These are phyloP conservation scores for Cynaeus angustus DNA, from an alignment of 2,888 invertebrate genomes.

Conservation along the genomic window DNA sequence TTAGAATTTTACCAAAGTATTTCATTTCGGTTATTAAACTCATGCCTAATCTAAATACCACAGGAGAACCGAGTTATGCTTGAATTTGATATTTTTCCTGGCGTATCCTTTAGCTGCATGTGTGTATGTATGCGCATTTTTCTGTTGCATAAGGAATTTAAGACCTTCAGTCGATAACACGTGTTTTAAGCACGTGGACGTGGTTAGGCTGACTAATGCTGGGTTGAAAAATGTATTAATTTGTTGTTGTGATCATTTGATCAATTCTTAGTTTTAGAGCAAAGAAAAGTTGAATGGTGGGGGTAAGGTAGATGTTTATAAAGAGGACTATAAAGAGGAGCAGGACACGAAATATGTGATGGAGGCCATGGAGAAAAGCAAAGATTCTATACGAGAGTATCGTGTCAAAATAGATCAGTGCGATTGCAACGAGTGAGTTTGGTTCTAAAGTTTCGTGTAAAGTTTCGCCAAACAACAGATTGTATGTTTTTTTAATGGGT, in stretches of 20 bases:
- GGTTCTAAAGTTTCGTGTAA: too few relatives aligned
- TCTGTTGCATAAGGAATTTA: conserved; percentile 64
- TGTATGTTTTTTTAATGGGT: too few relatives aligned
- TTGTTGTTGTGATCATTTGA: neutral
- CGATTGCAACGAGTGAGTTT: too few relatives aligned
- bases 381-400: conserved; percentile 49
- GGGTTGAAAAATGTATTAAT: conserved; percentile 15
- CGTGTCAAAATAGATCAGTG: too few relatives aligned
- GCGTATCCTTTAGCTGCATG: conserved; percentile 69
- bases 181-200: conserved; percentile 58
- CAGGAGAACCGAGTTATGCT: conserved; percentile 66
- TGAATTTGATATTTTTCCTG: conserved; percentile 72
- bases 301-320: conserved; percentile 53
- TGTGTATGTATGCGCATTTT: conserved; percentile 62
- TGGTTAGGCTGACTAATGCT: conserved; percentile 38
- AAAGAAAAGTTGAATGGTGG: neutral
- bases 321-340: conserved; percentile 63
- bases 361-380: conserved; percentile 66
- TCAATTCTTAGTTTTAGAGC: conserved; percentile 1
- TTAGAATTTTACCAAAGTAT: conserved; percentile 68
- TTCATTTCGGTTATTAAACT: too few relatives aligned
- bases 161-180: conserved; percentile 52
- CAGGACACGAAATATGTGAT: conserved; percentile 68
- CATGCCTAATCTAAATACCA: too few relatives aligned
- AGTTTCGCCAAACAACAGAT: too few relatives aligned